These are phyloP conservation scores for Acleris literana DNA, from an alignment of 2,888 invertebrate genomes.

Conservation along the genomic window DNA sequence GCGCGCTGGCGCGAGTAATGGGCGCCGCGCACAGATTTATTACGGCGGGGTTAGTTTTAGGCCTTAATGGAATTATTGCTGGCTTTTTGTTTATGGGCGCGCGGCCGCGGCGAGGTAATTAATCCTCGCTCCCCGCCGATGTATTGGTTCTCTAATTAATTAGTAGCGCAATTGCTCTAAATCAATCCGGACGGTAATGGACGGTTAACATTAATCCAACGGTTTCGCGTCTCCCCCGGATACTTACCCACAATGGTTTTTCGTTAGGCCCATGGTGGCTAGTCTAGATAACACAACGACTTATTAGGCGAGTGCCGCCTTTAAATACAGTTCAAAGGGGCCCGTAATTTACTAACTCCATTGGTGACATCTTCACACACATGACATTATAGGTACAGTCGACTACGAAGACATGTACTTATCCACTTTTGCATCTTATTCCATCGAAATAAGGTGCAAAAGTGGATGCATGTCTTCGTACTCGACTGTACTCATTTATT, in stretches of 20 bases:
- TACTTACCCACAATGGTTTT: slow-evolving; percentile 5
- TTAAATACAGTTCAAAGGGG: slow-evolving; percentile 8
- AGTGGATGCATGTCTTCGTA: too few species aligned
- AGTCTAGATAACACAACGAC: too few species aligned
- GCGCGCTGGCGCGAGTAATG: slow-evolving; percentile 53
- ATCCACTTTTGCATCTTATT: too few species aligned
- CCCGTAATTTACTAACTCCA: slow-evolving; percentile 19
- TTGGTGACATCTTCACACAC: too few species aligned
- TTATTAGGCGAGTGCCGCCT: slow-evolving; percentile 6
- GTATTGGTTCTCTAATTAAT: slow-evolving; percentile 52
- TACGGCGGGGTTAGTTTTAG: slow-evolving; percentile 58
- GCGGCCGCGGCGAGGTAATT: slow-evolving; percentile 40
- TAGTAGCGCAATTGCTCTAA: slow-evolving; percentile 47
- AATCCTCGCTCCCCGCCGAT: slow-evolving; percentile 45
- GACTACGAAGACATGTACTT: too few species aligned
- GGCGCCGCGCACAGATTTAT: slow-evolving; percentile 60
- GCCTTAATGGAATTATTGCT: slow-evolving; percentile 72
- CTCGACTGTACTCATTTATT: too few species aligned
- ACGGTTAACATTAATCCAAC: slow-evolving; percentile 41
- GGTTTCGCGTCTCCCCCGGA: slow-evolving; percentile 19
- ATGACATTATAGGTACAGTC: too few species aligned
- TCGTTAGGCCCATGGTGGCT: neutral
- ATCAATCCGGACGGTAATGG: slow-evolving; percentile 48
- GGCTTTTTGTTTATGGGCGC: slow-evolving; percentile 60
- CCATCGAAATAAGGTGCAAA: too few species aligned